Conservation (phyloP, 2,113 vertebrate species). For the Hypocryptadius cinnamomeus region DNA sequence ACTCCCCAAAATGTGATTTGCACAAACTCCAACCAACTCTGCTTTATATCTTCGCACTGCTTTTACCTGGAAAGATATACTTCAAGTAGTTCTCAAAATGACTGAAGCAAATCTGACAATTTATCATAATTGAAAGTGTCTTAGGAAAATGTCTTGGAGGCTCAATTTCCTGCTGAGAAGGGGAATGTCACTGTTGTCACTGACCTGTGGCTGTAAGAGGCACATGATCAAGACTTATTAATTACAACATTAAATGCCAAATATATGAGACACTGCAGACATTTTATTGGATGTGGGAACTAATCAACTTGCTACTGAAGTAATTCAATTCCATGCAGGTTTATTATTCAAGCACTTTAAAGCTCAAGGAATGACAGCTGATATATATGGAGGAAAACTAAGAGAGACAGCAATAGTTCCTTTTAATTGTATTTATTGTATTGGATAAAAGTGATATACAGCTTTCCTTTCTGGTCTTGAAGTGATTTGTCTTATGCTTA, state of each 20-base stretch:
- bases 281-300: conserved; percentile 50
- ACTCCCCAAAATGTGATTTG: background rate
- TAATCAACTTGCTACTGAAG: conserved; percentile 50
- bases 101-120: conserved; percentile 51
- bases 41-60: background rate
- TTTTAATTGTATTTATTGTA: conserved; percentile 55
- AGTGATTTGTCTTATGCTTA: conserved; percentile 18
- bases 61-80: conserved; percentile 7
- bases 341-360: conserved; percentile 56
- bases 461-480: conserved; percentile 8
- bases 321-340: conserved; percentile 46
- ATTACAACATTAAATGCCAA: conserved; percentile 59
- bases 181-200: conserved; percentile 53
- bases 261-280: conserved; percentile 23
- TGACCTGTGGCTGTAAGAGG: conserved; percentile 34
- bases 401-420: conserved; percentile 34
- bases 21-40: background rate
- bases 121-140: conserved; percentile 55
- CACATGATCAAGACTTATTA: conserved; percentile 49
- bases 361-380: conserved; percentile 41
- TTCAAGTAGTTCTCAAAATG: conserved; percentile 25
- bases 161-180: conserved; percentile 51
- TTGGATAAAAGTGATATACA: conserved; percentile 46
- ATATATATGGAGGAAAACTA: conserved; percentile 44
- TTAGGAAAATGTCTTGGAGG: conserved; percentile 50